Conservation (phyloP, 2,113 vertebrate species). For the Dicaeum eximium region DNA sequence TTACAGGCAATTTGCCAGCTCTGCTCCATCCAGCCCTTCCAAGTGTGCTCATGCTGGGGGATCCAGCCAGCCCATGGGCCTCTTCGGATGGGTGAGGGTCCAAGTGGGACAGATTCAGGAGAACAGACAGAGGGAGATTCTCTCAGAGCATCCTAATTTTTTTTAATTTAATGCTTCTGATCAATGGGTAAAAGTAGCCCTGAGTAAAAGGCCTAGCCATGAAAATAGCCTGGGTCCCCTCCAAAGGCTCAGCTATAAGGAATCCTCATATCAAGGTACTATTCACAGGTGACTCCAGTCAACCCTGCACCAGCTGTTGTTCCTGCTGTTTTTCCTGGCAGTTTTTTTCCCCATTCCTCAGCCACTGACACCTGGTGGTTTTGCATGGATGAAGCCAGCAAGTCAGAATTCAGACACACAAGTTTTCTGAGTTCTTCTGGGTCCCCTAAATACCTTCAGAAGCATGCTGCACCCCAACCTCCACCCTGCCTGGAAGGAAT, state of each 20-base stretch:
- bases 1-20: background rate
- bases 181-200: background rate
- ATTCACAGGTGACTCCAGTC: background rate
- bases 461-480: background rate
- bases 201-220: background rate
- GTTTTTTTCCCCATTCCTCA: background rate
- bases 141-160: background rate
- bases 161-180: background rate
- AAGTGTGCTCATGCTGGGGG: background rate
- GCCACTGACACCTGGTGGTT: background rate
- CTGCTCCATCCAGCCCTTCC: background rate
- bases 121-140: background rate
- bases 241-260: background rate
- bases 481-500: background rate
- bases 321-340: background rate
- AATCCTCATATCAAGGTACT: background rate
- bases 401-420: background rate
- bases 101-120: background rate
- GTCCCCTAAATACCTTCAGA: background rate
- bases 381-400: background rate
- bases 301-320: background rate
- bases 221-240: background rate
- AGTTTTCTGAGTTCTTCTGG: background rate
- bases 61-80: background rate
- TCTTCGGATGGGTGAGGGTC: background rate